Conservation (phyloP, 2,797 vertebrate species). For the Hippoglossus hippoglossus region DNA sequence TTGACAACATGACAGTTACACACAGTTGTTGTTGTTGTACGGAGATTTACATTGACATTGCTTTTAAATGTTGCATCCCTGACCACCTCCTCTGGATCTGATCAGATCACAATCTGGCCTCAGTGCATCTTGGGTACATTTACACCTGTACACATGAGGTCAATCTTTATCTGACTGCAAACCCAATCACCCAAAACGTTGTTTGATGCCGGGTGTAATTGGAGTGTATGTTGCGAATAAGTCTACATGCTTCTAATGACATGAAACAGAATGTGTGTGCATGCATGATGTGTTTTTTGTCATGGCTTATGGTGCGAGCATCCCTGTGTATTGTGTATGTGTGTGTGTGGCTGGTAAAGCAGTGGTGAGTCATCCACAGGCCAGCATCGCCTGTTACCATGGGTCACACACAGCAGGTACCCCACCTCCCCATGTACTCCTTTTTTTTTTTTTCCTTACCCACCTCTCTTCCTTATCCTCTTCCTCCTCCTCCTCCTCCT, state of each 20-base stretch:
- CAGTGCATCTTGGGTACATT: no score
- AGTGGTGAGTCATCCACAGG: conserved; percentile 79
- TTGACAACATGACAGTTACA: no score
- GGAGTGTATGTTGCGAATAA: conserved; percentile 1
- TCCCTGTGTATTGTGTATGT: conserved; percentile 38
- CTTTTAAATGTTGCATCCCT: not conserved
- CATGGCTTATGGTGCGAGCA: conserved; percentile 16
- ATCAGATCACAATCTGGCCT: no score
- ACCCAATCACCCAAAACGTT: not conserved
- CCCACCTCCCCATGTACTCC: conserved; percentile 62
- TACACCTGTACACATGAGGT: not conserved
- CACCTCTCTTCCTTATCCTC: conserved; percentile 63
- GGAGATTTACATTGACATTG: no score
- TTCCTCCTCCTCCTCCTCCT: conserved; percentile 43
- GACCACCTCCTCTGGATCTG: not conserved
- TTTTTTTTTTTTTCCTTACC: conserved; percentile 39
- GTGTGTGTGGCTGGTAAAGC: conserved; percentile 64
- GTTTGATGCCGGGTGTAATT: not conserved
- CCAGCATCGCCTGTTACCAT: conserved; percentile 74
- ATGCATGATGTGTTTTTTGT: conserved; percentile 20
- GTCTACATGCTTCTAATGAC: conserved; percentile 15
- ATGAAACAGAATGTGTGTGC: conserved; percentile 3
- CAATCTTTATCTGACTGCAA: not conserved
- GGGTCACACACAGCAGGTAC: conserved; percentile 79
- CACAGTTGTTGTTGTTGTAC: no score